Percentiles rank a stretch among this genome's conserved stretches.
These are phyloP conservation scores for Chloroceryle aenea DNA, from an alignment of 2,113 vertebrate species.

Conservation along the genomic window DNA sequence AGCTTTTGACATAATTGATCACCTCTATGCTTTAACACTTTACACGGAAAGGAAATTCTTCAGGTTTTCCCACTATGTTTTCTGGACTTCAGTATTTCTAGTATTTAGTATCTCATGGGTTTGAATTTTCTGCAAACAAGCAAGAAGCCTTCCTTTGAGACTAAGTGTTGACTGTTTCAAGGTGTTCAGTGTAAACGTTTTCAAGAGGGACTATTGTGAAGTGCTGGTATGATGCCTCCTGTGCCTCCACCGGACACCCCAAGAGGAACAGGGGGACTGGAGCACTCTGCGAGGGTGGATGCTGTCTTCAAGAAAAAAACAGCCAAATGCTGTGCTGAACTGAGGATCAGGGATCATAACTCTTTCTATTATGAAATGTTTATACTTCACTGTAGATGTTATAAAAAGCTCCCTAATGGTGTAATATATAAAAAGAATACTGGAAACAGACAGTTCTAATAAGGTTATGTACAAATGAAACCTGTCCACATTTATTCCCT, in stretches of 20 bases:
- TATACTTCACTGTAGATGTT: constrained; percentile 51
- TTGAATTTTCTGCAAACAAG: neutral
- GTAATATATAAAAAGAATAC: constrained; percentile 61
- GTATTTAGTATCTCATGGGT: neutral
- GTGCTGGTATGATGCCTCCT: neutral
- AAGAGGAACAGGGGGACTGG: neutral
- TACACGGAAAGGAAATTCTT: neutral
- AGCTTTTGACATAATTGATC: neutral
- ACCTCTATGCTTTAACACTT: neutral
- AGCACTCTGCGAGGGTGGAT: neutral
- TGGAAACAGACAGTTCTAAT: constrained; percentile 64
- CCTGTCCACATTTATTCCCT: constrained; percentile 60
- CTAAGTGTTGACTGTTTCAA: neutral
- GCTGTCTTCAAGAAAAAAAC: neutral
- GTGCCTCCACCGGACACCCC: neutral
- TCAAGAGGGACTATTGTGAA: neutral
- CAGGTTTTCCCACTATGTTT: neutral
- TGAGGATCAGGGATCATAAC: constrained; percentile 16
- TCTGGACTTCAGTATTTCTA: neutral
- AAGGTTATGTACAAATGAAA: constrained; percentile 70
- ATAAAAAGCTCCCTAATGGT: constrained; percentile 62
- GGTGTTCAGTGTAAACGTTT: neutral
- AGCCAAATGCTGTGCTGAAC: neutral
- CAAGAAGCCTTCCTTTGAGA: neutral
- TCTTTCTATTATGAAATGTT: constrained; percentile 59